Evolutionary conservation across 2,113 vertebrate genomes (phyloP).

Genomic region (Melanerpes aurifrons): DNA sequence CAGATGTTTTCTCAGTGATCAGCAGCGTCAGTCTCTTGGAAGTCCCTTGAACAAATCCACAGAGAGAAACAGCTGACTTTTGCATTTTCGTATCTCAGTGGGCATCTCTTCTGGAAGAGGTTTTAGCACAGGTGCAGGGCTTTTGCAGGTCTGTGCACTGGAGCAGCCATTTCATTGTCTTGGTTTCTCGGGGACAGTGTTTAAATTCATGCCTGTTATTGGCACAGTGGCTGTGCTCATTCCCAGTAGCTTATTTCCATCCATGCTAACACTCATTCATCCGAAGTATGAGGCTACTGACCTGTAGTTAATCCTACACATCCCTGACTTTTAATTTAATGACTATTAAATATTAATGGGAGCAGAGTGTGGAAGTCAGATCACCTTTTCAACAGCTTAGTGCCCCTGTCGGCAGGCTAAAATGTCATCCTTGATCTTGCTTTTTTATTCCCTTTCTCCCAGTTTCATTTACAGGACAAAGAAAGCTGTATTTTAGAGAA

Average conservation of each 20-base stretch:
- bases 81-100: neutral
- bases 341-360: conserved; percentile 66
- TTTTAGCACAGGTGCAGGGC: neutral
- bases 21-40: neutral
- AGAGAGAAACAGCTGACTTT: neutral
- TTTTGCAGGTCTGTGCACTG: neutral
- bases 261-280: conserved; percentile 17
- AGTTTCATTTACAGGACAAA: conserved; percentile 23
- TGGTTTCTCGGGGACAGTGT: neutral
- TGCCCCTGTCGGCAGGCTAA: conserved; percentile 37
- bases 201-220: conserved; percentile 10
- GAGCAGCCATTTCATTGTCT: neutral
- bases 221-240: neutral
- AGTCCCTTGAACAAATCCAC: neutral
- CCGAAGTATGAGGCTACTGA: conserved; percentile 43
- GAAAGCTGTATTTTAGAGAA: neutral
- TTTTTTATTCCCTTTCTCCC: conserved; percentile 31
- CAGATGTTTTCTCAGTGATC: neutral
- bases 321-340: conserved; percentile 59
- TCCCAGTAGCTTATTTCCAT: conserved; percentile 45
- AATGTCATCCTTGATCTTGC: conserved; percentile 57
- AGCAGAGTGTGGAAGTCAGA: conserved; percentile 42
- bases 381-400: conserved; percentile 58
- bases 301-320: conserved; percentile 57
- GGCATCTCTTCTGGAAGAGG: neutral